phyloP scores from a whole-genome alignment of 92 coral and sea anemone species.

The Heliopora coerulea region DNA sequence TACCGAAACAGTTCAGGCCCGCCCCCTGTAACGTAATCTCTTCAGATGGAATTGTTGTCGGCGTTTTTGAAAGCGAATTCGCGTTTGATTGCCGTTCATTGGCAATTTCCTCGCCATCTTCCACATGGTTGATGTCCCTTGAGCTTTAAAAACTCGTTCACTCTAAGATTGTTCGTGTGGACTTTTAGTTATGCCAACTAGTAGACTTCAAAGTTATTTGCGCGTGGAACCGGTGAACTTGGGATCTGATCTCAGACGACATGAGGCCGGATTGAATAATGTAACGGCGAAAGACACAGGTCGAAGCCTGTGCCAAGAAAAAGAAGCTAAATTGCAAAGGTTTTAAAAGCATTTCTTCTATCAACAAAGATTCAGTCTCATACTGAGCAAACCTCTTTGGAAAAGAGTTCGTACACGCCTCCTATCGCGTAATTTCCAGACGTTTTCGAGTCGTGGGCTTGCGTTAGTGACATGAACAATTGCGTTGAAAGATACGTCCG shows the following conservation, averaged over 20 bases:
- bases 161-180: too few relatives aligned
- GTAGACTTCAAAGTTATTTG: too few relatives aligned
- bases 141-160: too few relatives aligned
- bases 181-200: too few relatives aligned
- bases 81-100: not conserved
- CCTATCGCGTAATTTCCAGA: not conserved
- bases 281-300: too few relatives aligned
- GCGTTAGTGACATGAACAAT: not conserved
- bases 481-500: constrained; percentile 25
- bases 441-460: constrained; percentile 2
- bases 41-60: constrained; percentile 39
- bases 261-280: too few relatives aligned
- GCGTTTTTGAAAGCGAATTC: constrained; percentile 34
- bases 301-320: too few relatives aligned
- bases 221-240: too few relatives aligned
- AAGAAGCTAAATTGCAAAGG: too few relatives aligned
- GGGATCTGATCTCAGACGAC: too few relatives aligned
- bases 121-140: not conserved
- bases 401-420: not conserved
- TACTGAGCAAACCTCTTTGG: not conserved
- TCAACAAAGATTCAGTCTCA: constrained; percentile 9
- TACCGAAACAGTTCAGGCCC: constrained; percentile 32
- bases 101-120: constrained; percentile 10
- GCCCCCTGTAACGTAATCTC: constrained; percentile 31
- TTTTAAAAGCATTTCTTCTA: not conserved